Base-by-base conservation (phyloP, 2,113 vertebrate genomes). In the Morone saxatilis region DNA sequence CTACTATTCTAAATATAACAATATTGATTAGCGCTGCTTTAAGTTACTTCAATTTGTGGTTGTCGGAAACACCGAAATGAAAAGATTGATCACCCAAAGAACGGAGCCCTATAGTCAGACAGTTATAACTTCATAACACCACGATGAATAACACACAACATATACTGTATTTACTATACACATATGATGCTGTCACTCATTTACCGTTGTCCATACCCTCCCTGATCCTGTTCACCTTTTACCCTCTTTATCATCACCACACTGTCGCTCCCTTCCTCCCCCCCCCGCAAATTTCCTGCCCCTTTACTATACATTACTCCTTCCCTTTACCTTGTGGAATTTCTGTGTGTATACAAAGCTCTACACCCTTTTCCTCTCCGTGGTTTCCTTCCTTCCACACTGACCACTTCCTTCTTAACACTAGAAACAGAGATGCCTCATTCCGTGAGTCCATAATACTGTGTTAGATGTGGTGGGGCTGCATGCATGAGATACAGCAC, bases 351-450 rank as follows among this genome's bases (percentile, higher is more conserved):
- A n/a, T 53, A 75, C 2, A 41, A 25, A 61, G 50, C 31, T 65
- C 8, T 59, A n/a, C 13, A 43, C 67, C 66, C 47, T 41, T 43
- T 59, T 59, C 82, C 80, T 69, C 38, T 43, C 6, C 43, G 19
- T 20, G 59, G 22, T 14, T 60, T 71, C 76, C 54, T 48, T 45
- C 63, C 81, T 66, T 66, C 56, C 43, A 70, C 20, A 70, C 71
- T 3, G 13, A 57, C 48, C 17, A 7, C 25, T 73, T 85, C 83
- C 54, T 72, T 69, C 61, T 59, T 10, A 53, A 38, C 63, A 74
- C 47, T 62, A 86, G 14, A 62, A 69, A 63, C 16, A 43, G 11
- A 62, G 17, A 53, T 10, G 14, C 61, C 78, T 41, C 38, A 40
- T 56, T 73, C 13, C 50, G 36, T 17, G 5, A 78, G 65, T 59